These are phyloP conservation scores for Lamprotornis superbus DNA, from an alignment of 2,113 vertebrate genomes.

Conservation along the genomic window DNA sequence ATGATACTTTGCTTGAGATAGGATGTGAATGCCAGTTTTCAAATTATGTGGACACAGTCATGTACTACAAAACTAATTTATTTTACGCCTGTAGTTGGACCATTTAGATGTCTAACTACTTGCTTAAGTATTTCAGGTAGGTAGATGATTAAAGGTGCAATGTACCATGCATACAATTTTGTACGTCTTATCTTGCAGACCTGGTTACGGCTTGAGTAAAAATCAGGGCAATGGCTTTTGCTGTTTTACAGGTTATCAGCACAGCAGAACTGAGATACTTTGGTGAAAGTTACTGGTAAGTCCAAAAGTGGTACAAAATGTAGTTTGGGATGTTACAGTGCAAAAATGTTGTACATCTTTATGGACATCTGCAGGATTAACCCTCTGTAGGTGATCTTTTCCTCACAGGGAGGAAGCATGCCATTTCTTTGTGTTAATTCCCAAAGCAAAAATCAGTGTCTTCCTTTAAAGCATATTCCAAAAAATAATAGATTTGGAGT, in stretches of 20 bases:
- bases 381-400: not conserved
- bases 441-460: not conserved
- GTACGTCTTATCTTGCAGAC: not conserved
- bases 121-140: constrained; percentile 32
- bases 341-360: not conserved
- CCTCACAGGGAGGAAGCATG: not conserved
- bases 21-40: not conserved
- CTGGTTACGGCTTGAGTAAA: constrained; percentile 29
- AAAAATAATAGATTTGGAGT: not conserved
- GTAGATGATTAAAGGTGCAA: constrained; percentile 65
- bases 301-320: not conserved
- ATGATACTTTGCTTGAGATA: not conserved
- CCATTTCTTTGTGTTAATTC: not conserved
- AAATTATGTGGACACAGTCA: not conserved
- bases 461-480: not conserved
- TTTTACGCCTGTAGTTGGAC: constrained; percentile 21
- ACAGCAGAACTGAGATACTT: not conserved
- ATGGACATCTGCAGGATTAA: not conserved
- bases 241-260: not conserved
- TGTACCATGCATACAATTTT: constrained; percentile 57
- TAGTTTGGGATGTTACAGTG: not conserved
- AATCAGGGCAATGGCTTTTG: constrained; percentile 25
- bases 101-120: constrained; percentile 56
- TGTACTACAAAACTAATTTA: constrained; percentile 41
- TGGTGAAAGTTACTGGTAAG: not conserved